phyloP scores from a whole-genome alignment of 1,140 invertebrate species.

The Eubasilissa regina region DNA sequence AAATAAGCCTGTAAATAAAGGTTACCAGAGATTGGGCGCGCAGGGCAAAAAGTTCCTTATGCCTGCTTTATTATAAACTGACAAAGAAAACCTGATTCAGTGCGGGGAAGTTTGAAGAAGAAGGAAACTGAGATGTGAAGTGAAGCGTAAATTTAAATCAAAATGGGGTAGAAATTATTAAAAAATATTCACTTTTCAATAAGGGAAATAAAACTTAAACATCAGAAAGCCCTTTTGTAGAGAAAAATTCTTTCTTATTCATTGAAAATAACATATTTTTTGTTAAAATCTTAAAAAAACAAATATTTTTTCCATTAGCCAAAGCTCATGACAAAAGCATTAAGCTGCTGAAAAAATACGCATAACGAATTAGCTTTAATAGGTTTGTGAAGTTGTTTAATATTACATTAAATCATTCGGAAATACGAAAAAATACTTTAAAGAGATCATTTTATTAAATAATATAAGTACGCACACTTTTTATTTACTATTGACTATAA shows the following conservation, averaged over 20 bases:
- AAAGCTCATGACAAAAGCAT: background rate
- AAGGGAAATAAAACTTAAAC: slow-evolving; percentile 9
- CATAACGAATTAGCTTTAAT: no score
- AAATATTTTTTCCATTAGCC: background rate
- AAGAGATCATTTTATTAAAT: no score
- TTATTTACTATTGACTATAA: no score
- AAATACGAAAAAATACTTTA: no score
- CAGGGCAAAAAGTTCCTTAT: slow-evolving; percentile 28
- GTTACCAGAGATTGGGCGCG: background rate
- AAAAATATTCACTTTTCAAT: slow-evolving; percentile 43
- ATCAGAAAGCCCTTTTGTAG: background rate
- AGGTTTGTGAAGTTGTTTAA: no score
- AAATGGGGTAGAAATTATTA: slow-evolving; percentile 46
- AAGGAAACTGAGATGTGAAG: slow-evolving; percentile 37
- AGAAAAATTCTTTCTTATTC: background rate
- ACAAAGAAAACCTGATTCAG: slow-evolving; percentile 43
- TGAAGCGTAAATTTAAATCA: slow-evolving; percentile 46
- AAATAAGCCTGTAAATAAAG: slow-evolving; percentile 14
- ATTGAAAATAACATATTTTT: background rate
- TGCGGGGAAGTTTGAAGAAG: slow-evolving; percentile 22
- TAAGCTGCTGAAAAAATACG: background rate
- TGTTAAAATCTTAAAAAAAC: background rate
- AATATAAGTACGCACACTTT: no score
- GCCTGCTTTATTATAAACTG: slow-evolving; percentile 37
- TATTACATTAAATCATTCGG: no score